These are phyloP conservation scores for Erebia ligea DNA, from an alignment of 2,888 invertebrate species.

Conservation along the genomic window DNA sequence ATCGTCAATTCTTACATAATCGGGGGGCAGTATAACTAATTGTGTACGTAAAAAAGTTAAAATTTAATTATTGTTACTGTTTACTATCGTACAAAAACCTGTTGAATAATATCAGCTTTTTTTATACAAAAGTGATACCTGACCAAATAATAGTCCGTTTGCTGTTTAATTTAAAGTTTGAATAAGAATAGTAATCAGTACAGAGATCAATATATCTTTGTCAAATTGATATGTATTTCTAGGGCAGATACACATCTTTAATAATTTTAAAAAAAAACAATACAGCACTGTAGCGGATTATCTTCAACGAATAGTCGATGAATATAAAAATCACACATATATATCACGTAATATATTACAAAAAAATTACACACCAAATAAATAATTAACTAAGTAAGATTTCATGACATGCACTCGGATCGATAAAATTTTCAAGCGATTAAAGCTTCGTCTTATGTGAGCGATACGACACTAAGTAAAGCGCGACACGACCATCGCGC, in stretches of 20 bases:
- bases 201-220: conserved; percentile 65
- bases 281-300: conserved; percentile 32
- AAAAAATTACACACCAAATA: conserved; percentile 42
- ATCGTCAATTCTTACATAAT: too few species aligned
- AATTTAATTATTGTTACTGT: conserved; percentile 23
- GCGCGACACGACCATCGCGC: not conserved
- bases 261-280: conserved; percentile 39
- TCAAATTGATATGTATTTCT: conserved; percentile 73
- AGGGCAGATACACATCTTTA: conserved; percentile 48
- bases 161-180: conserved; percentile 2
- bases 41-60: conserved; percentile 34
- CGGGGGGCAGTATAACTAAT: conserved; percentile 28
- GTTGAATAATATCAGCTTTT: conserved; percentile 3
- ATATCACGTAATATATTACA: conserved; percentile 40
- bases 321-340: conserved; percentile 41
- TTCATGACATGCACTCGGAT: conserved; percentile 46
- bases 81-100: conserved; percentile 29
- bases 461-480: not conserved
- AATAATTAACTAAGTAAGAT: conserved; percentile 35
- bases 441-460: conserved; percentile 1
- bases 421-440: conserved; percentile 31
- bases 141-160: conserved; percentile 31
- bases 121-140: conserved; percentile 26
- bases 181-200: conserved; percentile 40
- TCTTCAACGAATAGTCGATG: conserved; percentile 33